These are phyloP conservation scores for Electrona antarctica DNA, from an alignment of 2,113 vertebrate genomes.

Conservation along the genomic window DNA sequence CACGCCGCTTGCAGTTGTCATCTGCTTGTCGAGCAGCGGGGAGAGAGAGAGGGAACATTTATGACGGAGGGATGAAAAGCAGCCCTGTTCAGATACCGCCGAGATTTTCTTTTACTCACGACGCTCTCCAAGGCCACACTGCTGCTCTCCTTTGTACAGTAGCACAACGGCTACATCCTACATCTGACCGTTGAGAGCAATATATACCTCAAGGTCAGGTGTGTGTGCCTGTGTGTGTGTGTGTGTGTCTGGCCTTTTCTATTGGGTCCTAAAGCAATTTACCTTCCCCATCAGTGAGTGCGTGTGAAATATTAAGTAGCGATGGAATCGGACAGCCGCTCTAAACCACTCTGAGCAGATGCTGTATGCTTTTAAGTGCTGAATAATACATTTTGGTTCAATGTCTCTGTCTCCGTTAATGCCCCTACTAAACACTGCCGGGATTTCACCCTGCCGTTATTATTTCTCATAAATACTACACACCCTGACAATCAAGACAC, in stretches of 20 bases:
- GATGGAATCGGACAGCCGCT: constrained; percentile 59
- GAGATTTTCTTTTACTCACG: too few relatives aligned
- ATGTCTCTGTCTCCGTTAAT: constrained; percentile 69
- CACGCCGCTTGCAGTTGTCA: too few relatives aligned
- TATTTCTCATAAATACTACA: constrained; percentile 66
- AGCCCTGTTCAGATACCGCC: too few relatives aligned
- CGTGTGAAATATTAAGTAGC: constrained; percentile 75
- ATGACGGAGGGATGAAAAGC: too few relatives aligned
- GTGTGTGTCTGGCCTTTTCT: constrained; percentile 26
- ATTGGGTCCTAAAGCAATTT: constrained; percentile 40
- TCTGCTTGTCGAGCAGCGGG: background rate
- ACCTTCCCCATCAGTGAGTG: constrained; percentile 45
- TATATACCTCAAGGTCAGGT: too few relatives aligned
- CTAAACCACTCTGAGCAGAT: constrained; percentile 68
- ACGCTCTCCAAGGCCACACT: too few relatives aligned
- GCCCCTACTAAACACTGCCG: constrained; percentile 60
- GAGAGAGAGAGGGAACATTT: background rate
- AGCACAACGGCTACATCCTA: too few relatives aligned
- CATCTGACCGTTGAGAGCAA: too few relatives aligned
- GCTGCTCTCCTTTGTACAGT: too few relatives aligned
- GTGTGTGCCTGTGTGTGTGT: constrained; percentile 7
- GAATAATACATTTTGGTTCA: constrained; percentile 78
- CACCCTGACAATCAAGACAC: constrained; percentile 51
- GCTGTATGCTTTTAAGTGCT: constrained; percentile 73
- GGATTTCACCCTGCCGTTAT: constrained; percentile 53